A percentile compares a stretch with the other conserved stretches of the same genome.
These are phyloP conservation scores for Magallana angulata DNA, from an alignment of 1,140 invertebrate species.

Conservation along the genomic window DNA sequence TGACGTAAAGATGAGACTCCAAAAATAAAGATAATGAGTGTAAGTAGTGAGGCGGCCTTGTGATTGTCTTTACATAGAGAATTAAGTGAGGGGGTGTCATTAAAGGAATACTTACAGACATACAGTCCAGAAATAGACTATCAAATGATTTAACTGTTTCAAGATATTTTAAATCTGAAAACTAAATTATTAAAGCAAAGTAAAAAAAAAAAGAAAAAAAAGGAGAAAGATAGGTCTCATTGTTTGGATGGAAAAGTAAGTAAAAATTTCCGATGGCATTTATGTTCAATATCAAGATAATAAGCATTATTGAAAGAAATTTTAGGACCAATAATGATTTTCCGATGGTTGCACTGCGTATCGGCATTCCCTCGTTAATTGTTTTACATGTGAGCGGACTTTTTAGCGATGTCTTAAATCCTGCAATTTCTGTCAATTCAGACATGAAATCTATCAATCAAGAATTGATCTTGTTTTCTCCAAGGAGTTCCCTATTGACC, in stretches of 20 bases:
- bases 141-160: too few relatives aligned
- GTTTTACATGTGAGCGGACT: constrained; percentile 25
- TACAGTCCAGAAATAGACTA: background rate
- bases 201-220: background rate
- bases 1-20: constrained; percentile 1
- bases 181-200: too few relatives aligned
- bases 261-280: background rate
- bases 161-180: too few relatives aligned
- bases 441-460: constrained; percentile 35
- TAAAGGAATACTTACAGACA: background rate
- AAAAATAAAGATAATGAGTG: constrained; percentile 5
- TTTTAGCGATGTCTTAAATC: constrained; percentile 29
- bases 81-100: constrained; percentile 17
- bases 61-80: background rate
- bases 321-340: constrained; percentile 9
- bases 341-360: background rate
- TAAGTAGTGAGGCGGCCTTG: background rate
- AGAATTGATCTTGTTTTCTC: constrained; percentile 29
- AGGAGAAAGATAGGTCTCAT: background rate
- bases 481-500: constrained; percentile 17
- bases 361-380: background rate
- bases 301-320: background rate
- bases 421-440: constrained; percentile 35
- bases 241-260: too few relatives aligned
- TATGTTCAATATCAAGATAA: background rate